Conservation (phyloP, 2,113 vertebrate genomes). For the Peromyscus californicus region DNA sequence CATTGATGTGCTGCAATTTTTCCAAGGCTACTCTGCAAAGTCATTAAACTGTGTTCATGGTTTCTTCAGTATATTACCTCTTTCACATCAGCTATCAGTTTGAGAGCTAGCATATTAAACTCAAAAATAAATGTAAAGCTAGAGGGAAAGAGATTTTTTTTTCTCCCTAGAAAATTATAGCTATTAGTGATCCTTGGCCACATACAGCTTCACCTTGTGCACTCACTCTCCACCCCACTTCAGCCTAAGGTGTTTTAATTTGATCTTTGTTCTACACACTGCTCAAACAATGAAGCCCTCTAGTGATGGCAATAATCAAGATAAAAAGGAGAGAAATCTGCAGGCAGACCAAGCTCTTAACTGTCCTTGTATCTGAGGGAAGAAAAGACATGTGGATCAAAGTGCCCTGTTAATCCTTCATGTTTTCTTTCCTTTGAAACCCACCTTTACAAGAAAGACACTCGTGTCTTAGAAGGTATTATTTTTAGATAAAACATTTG, state of each 20-base stretch:
- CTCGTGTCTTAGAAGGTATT: not conserved
- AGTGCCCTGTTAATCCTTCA: constrained; percentile 2
- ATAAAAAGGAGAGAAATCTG: constrained; percentile 16
- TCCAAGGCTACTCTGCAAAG: constrained; percentile 30
- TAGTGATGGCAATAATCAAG: constrained; percentile 37
- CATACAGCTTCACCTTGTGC: not conserved
- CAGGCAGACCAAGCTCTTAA: not conserved
- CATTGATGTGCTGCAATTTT: not conserved
- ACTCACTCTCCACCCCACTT: not conserved
- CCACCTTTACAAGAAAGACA: not conserved
- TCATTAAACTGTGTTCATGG: not conserved
- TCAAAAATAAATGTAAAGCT: constrained; percentile 58
- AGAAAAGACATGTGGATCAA: constrained; percentile 31
- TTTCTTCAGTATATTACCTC: constrained; percentile 21
- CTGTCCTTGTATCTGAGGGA: not conserved
- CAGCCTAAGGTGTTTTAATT: constrained; percentile 51
- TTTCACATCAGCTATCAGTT: not conserved
- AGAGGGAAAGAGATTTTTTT: not conserved
- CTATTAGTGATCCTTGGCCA: constrained; percentile 10
- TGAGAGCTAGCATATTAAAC: constrained; percentile 10
- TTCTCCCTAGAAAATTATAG: not conserved
- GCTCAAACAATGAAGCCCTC: constrained; percentile 35
- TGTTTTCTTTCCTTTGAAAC: constrained; percentile 59
- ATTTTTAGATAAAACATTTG: constrained; percentile 3
- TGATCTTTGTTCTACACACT: constrained; percentile 50